These are phyloP conservation scores for Galeopsomyia nigrocyanea DNA, from an alignment of 2,888 invertebrate species.

Conservation along the genomic window DNA sequence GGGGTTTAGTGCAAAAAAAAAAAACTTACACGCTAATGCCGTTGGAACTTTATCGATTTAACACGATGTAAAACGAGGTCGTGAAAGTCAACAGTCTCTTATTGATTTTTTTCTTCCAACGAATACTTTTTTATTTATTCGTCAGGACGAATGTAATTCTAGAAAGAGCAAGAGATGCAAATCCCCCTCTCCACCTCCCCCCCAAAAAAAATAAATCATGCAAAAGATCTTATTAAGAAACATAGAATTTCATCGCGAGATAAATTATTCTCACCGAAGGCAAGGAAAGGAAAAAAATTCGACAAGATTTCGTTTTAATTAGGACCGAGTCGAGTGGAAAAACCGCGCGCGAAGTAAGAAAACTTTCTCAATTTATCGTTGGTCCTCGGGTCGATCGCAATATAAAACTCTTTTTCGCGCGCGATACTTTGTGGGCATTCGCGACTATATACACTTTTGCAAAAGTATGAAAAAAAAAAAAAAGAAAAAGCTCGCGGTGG, in stretches of 20 bases:
- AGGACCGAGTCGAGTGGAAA: slow-evolving; percentile 10
- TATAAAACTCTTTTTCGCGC: slow-evolving; percentile 44
- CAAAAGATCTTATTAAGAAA: slow-evolving; percentile 31
- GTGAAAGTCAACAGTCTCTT: slow-evolving; percentile 5
- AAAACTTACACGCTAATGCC: slow-evolving; percentile 17
- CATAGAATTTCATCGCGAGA: slow-evolving; percentile 6
- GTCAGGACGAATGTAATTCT: too few species aligned
- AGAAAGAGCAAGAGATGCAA: background rate
- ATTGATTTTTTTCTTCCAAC: slow-evolving; percentile 22
- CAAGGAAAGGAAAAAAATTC: slow-evolving; percentile 20
- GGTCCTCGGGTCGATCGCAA: slow-evolving; percentile 48
- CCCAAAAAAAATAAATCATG: slow-evolving; percentile 9
- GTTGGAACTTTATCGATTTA: slow-evolving; percentile 32
- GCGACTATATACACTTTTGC: too few species aligned
- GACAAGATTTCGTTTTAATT: slow-evolving; percentile 19
- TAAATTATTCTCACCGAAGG: slow-evolving; percentile 21
- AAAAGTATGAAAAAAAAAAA: too few species aligned
- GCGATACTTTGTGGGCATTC: too few species aligned
- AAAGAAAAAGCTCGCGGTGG: background rate
- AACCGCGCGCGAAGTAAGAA: slow-evolving; percentile 13
- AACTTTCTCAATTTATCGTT: slow-evolving; percentile 51
- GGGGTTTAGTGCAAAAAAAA: background rate
- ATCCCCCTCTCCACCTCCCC: too few species aligned
- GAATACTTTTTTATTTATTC: background rate
- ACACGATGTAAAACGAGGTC: slow-evolving; percentile 22